Base-by-base conservation (phyloP, 2,888 invertebrate genomes). In the Philopedon plagiatum region DNA sequence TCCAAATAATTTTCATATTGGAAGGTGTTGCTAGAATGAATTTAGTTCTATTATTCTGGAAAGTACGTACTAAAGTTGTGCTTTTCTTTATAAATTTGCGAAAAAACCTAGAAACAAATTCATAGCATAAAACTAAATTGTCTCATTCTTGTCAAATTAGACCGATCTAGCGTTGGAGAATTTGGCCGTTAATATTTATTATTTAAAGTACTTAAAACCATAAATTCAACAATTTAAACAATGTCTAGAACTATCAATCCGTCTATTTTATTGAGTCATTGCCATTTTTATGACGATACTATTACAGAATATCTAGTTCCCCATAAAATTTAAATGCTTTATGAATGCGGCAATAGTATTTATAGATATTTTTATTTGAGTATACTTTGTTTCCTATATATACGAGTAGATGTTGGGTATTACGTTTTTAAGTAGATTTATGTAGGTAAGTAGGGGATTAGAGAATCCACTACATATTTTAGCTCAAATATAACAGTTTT, bases 281-380 rank as follows among this genome's bases (percentile, higher is more conserved):
- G 61, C 61, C 23, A 34, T 39, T 54, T 37, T 68, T 68, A 68
- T 34, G 51, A 13, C 29, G 49, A 13, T 54, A 56, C 54, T 67
- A 37, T 61, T 49, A 51, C 54, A 49, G 68, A 68, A 68, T 68
- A 68, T 58, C 54, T 68, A 68, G 51, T 68, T 61, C 51, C 68
- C 51, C 54, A 29, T 68, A 68, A 68, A 68, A 61, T 68, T 51
- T 68, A 68, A 68, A 60, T 61, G 61, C 18, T 34, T 21, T 26
- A 64, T 37, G 34, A 64, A 18, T n/a, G 41, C 41, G 13, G 26
- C 41, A 60, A 60, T 60, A 60, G 19, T 41, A 41, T 26, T 54
- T 54, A 54, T 18, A 29, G 51, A 29, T 29, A 54, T 54, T 54
- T 54, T 15, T 29, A 29, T 54, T 21, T 29, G 0, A 29, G 29